Conservation (phyloP, 2,888 invertebrate genomes). For the Drosophila rellima region DNA sequence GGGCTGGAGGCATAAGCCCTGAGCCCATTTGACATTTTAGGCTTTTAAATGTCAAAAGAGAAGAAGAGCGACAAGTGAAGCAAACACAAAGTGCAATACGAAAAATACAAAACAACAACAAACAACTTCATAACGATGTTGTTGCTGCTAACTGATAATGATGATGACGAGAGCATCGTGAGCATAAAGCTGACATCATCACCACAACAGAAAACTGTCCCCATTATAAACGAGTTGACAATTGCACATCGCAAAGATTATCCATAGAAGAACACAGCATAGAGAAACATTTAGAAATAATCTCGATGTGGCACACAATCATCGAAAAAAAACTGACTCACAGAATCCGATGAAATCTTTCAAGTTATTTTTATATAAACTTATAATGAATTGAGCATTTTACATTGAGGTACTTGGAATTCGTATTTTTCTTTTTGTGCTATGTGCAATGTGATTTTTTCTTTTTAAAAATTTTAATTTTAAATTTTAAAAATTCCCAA, state of each 20-base stretch:
- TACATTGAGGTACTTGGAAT: conserved; percentile 16
- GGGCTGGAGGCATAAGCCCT: conserved; percentile 53
- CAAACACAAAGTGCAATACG: conserved; percentile 57
- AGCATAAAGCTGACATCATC: conserved; percentile 68
- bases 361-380: conserved; percentile 10
- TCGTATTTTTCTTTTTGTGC: neutral
- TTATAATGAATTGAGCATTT: neutral
- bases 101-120: conserved; percentile 29
- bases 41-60: conserved; percentile 66
- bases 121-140: conserved; percentile 37
- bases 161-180: conserved; percentile 37
- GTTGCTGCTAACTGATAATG: conserved; percentile 48
- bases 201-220: conserved; percentile 30
- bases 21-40: conserved; percentile 79
- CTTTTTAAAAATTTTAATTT: neutral
- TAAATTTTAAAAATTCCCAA: neutral
- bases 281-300: conserved; percentile 20
- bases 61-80: conserved; percentile 49
- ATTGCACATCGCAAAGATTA: conserved; percentile 36
- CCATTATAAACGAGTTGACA: conserved; percentile 54
- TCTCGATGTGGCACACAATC: conserved; percentile 17
- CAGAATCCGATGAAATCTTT: conserved; percentile 8
- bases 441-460: neutral
- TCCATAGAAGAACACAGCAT: conserved; percentile 8
- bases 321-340: conserved; percentile 32